Evolutionary conservation across 1,140 invertebrate species (phyloP), one percentile per base, ranked within the genome.

Genomic region (Gerris buenoi): DNA sequence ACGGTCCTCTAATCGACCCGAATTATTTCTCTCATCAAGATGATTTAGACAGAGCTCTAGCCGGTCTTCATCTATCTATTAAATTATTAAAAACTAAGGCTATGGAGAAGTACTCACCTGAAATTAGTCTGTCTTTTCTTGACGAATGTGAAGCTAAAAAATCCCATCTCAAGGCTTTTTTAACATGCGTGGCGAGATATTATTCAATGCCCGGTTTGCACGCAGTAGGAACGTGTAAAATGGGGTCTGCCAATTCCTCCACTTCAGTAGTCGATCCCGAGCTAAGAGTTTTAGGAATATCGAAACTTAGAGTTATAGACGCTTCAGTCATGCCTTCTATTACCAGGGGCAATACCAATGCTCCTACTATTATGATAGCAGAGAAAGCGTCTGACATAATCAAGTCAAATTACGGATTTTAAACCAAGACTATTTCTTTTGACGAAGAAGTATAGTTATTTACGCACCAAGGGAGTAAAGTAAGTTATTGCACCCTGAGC

Each of bases 371-470:
- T 14, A 88, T 88, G 86, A 87, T 88, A 10, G 89, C 82, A 1
- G 89, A 91, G 73, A 90, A 89, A 74, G 87, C 80, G 5, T 84
- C 86, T 2, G 89, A 90, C 71, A 83, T 90, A 78, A 88, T 91
- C 59, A 89, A 89, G 33, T n/a, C n/a, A n/a, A n/a, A n/a, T n/a
- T n/a, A n/a, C n/a, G n/a, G n/a, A n/a, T n/a, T n/a, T n/a, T n/a
- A n/a, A n/a, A n/a, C n/a, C n/a, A n/a, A n/a, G n/a, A n/a, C n/a
- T n/a, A n/a, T n/a, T n/a, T n/a, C n/a, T n/a, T n/a, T n/a, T n/a
- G n/a, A n/a, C n/a, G n/a, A n/a, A n/a, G n/a, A n/a, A n/a, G n/a
- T n/a, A n/a, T n/a, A n/a, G n/a, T n/a, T n/a, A n/a, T n/a, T n/a
- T n/a, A n/a, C n/a, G n/a, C n/a, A n/a, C n/a, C n/a, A n/a, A n/a